phyloP scores from a whole-genome alignment of 2,113 vertebrate species.

The Furnarius figulus region DNA sequence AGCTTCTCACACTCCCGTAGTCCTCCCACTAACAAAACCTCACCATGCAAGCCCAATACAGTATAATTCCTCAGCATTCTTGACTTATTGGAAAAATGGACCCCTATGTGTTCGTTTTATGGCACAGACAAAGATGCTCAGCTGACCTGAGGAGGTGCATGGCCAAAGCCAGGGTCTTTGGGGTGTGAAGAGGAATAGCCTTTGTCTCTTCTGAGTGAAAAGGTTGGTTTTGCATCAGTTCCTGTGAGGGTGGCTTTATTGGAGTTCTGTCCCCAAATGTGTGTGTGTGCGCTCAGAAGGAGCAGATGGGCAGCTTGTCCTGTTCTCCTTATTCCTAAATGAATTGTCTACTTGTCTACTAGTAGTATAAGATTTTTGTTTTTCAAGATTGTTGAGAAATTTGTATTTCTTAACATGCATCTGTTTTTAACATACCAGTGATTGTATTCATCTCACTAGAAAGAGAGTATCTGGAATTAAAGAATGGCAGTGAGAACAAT shows the following conservation, averaged over 20 bases:
- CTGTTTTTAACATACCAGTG: background rate
- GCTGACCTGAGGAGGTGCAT: background rate
- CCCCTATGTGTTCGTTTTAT: background rate
- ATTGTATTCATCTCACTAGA: background rate
- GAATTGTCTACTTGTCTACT: background rate
- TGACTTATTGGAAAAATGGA: background rate
- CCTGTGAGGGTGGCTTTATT: background rate
- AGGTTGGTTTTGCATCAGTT: background rate
- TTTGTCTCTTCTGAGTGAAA: background rate
- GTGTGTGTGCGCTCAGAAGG: too few species aligned
- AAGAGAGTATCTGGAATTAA: background rate
- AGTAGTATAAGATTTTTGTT: background rate
- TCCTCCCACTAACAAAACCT: background rate
- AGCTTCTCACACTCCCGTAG: background rate
- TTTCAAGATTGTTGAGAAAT: background rate
- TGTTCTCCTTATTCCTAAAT: background rate
- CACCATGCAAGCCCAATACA: background rate
- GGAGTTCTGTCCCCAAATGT: background rate
- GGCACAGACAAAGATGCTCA: background rate
- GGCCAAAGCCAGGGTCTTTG: background rate
- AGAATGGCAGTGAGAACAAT: background rate
- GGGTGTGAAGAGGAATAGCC: background rate
- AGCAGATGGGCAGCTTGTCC: background rate
- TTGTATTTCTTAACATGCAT: background rate
- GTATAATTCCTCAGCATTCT: background rate